Conservation (phyloP, 2,113 vertebrate genomes). For the Maccullochella peelii region DNA sequence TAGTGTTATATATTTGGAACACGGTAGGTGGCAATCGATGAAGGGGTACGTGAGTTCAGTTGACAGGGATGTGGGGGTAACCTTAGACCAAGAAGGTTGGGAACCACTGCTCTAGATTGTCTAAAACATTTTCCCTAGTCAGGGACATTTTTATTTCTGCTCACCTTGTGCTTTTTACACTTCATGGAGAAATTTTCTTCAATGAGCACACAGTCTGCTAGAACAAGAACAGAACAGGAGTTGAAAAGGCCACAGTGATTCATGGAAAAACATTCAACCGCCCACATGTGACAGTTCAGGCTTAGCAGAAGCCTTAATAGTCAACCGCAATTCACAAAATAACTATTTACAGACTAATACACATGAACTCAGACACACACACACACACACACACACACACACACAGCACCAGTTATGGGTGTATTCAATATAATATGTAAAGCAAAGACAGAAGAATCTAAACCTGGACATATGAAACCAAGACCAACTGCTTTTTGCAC, state of each 20-base stretch:
- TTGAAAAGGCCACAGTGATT: constrained; percentile 21
- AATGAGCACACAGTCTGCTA: constrained; percentile 81
- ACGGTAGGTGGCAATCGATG: too few species aligned
- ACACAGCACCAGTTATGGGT: not conserved
- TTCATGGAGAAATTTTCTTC: constrained; percentile 88
- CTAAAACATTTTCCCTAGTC: not conserved
- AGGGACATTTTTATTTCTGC: not conserved
- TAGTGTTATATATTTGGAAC: too few species aligned
- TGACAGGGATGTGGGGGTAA: too few species aligned
- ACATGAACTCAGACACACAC: not conserved
- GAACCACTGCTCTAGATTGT: not conserved
- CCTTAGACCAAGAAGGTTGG: too few species aligned
- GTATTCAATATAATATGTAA: not conserved
- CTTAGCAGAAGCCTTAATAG: constrained; percentile 28
- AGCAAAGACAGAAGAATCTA: not conserved
- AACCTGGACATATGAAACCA: not conserved
- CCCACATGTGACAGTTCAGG: constrained; percentile 32
- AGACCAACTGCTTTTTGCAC: not conserved
- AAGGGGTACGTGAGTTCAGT: too few species aligned
- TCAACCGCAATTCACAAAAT: not conserved
- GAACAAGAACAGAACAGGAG: constrained; percentile 48
- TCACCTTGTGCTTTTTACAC: constrained; percentile 88
- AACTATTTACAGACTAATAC: constrained; percentile 28
- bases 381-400: too few species aligned
- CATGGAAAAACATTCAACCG: constrained; percentile 2